Evolutionary conservation across 2,888 invertebrate genomes (phyloP), one percentile per base, ranked within the genome.

Genomic region (Cyclophora albipunctata): DNA sequence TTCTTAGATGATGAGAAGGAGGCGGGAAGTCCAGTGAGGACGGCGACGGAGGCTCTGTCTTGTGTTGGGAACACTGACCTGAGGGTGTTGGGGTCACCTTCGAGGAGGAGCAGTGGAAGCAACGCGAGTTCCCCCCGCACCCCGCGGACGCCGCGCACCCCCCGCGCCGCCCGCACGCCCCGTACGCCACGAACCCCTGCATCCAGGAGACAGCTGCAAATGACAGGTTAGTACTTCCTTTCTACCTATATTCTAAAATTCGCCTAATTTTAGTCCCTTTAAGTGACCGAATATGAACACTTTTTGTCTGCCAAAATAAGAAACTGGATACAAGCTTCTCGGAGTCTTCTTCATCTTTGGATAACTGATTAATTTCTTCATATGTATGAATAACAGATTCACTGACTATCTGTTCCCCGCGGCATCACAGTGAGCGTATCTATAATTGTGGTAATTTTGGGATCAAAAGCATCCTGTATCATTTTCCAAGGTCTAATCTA

Each of bases 171-270:
- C 2, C 76, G 84, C 37, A 87, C 88, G 0, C 85, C 89, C 33
- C 73, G 86, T 45, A 87, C 88, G 3, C 86, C 86, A 3, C 75
- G 84, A 54, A 86, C 86, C 47, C 87, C 88, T 48, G 86, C 87
- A 2, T 85, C 88, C 45, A 81, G 88, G 60, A 80, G 88, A 75
- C 88, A 88, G 77, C 79, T 88, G 69, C 88, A 88, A 74, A 86
- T 88, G 87, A 88, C 88, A 82, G 88, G 88, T 86, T 60, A 76
- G 81, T 80, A 57, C 56, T 54, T n/a, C 53, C 42, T 37, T 58
- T 42, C 3, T 7, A 6, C 20, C n/a, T n/a, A n/a, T n/a, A 6
- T 43, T 34, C 43, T 34, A 34, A 34, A 43, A 43, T 20, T 20
- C 34, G 33, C 6, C 7, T n/a, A 42, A 42, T 3, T 7, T n/a